phyloP scores from a whole-genome alignment of 2,888 invertebrate species.

The Cacoxenus indagator region DNA sequence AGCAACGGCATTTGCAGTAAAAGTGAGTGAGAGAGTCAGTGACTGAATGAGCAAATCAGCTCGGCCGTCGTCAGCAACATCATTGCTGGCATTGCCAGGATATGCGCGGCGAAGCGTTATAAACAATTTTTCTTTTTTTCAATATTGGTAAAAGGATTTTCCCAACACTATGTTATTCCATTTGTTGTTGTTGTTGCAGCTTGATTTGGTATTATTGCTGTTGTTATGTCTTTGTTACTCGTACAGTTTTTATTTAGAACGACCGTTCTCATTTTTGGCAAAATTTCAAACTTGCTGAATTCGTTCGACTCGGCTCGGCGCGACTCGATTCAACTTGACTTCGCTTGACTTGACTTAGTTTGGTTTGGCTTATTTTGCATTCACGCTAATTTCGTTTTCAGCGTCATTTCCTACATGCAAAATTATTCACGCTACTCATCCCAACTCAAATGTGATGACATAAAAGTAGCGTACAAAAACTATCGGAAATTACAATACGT shows the following conservation, averaged over 20 bases:
- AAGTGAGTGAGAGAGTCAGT: too few species aligned
- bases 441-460: too few species aligned
- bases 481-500: too few species aligned
- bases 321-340: too few species aligned
- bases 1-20: neutral
- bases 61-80: too few species aligned
- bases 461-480: too few species aligned
- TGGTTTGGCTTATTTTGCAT: neutral
- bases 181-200: neutral
- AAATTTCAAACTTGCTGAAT: neutral
- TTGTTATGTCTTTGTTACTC: neutral
- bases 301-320: too few species aligned
- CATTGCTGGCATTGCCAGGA: neutral
- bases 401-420: conserved; percentile 1
- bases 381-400: conserved; percentile 12
- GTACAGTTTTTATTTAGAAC: too few species aligned
- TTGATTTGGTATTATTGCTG: neutral
- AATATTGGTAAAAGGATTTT: conserved; percentile 15
- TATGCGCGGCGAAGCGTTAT: neutral
- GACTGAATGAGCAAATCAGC: too few species aligned
- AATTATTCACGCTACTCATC: too few species aligned
- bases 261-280: neutral
- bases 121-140: conserved; percentile 7
- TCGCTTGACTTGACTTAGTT: neutral
- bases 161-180: neutral